phyloP scores from a whole-genome alignment of 2,797 vertebrate species.

The Chelonia mydas region DNA sequence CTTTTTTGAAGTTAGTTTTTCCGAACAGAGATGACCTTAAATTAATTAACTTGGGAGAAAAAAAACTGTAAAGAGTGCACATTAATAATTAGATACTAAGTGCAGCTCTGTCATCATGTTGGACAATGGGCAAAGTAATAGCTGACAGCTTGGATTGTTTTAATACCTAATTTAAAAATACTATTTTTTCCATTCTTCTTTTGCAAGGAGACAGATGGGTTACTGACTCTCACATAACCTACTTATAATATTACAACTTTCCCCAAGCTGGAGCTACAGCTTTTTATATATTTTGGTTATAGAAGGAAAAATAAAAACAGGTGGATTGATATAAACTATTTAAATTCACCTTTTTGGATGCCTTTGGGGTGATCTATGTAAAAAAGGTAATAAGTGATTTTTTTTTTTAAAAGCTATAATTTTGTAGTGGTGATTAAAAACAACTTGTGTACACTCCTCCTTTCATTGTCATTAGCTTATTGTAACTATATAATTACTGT shows the following conservation, averaged over 20 bases:
- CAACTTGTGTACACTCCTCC: not conserved
- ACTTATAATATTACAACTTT: not conserved
- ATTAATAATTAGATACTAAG: not conserved
- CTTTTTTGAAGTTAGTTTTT: not conserved
- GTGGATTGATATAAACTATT: not conserved
- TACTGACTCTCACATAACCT: not conserved
- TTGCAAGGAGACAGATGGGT: not conserved
- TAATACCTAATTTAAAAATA: not conserved
- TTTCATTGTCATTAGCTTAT: not conserved
- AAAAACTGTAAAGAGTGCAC: fast-evolving
- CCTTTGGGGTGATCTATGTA: not conserved
- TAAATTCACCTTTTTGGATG: not conserved
- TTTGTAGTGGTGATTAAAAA: not conserved
- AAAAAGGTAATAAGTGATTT: not conserved
- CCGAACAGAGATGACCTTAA: not conserved
- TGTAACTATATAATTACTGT: not conserved
- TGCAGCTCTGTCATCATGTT: not conserved
- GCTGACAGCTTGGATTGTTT: not conserved
- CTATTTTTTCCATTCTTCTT: not conserved
- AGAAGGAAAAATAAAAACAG: not conserved
- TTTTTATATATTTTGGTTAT: not conserved
- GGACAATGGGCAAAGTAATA: not conserved
- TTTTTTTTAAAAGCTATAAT: not conserved
- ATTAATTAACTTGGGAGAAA: not conserved
- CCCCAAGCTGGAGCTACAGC: not conserved